These are phyloP conservation scores for Pangasius djambal DNA, from an alignment of 2,797 vertebrate species.

Conservation along the genomic window DNA sequence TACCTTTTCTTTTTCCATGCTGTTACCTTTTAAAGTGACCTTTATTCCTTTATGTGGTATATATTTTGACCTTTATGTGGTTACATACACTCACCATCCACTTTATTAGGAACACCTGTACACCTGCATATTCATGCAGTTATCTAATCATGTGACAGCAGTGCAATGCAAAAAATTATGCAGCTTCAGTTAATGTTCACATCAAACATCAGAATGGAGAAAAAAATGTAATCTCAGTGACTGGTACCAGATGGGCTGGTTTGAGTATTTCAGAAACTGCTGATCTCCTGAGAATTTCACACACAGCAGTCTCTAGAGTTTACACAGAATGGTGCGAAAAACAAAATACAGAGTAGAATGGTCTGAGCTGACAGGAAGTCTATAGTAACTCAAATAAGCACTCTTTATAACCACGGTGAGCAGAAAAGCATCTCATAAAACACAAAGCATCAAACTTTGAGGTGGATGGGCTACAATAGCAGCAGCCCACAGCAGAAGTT, in stretches of 20 bases:
- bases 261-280: not conserved
- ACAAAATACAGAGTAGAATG: too few relatives aligned
- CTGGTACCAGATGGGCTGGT: not conserved
- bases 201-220: not conserved
- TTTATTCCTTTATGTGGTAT: not conserved
- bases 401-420: too few relatives aligned
- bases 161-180: not conserved
- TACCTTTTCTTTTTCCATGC: not conserved
- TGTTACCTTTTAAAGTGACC: not conserved
- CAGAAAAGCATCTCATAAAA: too few relatives aligned
- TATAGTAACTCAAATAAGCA: too few relatives aligned
- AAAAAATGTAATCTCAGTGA: not conserved
- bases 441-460: too few relatives aligned
- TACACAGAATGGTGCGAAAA: too few relatives aligned
- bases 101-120: not conserved
- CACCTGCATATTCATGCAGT: not conserved
- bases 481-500: too few relatives aligned
- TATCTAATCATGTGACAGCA: not conserved
- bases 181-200: not conserved
- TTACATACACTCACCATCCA: not conserved
- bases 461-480: too few relatives aligned
- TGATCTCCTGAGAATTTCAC: not conserved
- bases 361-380: too few relatives aligned
- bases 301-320: not conserved
- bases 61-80: too few relatives aligned